phyloP scores from a whole-genome alignment of 2,113 vertebrate species.

The Copsychus sechellarum region DNA sequence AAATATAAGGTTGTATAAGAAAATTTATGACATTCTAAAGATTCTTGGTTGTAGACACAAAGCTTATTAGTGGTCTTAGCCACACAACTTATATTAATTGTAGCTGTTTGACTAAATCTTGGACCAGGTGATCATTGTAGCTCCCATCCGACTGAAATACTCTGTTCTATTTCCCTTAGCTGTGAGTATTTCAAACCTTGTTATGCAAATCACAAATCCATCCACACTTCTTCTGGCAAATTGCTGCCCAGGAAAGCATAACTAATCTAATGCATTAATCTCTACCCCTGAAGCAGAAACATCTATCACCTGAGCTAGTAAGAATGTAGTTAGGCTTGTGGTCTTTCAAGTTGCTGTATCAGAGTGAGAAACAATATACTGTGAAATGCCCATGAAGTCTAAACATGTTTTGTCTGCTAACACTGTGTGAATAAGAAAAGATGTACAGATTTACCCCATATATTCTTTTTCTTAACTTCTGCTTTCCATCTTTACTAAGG shows the following conservation, averaged over 20 bases:
- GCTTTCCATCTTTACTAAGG: background rate
- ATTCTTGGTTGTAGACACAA: background rate
- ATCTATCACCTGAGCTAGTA: background rate
- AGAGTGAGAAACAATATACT: background rate
- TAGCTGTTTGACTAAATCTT: background rate
- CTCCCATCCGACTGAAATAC: background rate
- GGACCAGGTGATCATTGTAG: background rate
- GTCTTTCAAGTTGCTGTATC: background rate
- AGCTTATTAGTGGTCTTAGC: background rate
- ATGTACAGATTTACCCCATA: background rate
- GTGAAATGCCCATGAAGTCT: background rate
- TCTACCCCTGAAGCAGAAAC: background rate
- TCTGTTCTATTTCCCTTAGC: background rate
- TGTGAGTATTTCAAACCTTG: background rate
- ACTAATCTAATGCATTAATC: constrained; percentile 6
- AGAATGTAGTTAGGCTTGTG: background rate
- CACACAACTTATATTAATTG: background rate
- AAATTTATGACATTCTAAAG: background rate
- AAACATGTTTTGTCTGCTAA: background rate
- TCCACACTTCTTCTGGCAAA: background rate
- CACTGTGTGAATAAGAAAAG: background rate
- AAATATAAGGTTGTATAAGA: background rate
- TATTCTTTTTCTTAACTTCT: background rate
- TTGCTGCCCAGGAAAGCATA: background rate
- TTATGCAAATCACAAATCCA: background rate